phyloP scores from a whole-genome alignment of 2,888 invertebrate species.

The Cyclophora punctaria region DNA sequence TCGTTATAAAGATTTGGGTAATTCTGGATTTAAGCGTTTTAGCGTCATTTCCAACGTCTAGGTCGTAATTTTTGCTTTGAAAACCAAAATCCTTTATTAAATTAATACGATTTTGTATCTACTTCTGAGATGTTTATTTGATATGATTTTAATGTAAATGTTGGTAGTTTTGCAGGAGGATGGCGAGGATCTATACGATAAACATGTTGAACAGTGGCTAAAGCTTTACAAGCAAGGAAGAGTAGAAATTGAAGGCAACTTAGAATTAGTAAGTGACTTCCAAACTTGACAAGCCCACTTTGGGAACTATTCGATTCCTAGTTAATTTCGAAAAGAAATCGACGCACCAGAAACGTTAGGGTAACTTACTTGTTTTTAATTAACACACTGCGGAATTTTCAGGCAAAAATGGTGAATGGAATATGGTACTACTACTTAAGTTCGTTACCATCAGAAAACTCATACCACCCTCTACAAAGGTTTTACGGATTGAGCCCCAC shows the following conservation, averaged over 20 bases:
- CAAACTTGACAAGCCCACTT: neutral
- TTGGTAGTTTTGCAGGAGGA: conserved; percentile 63
- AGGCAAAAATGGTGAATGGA: conserved; percentile 70
- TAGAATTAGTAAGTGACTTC: conserved; percentile 52
- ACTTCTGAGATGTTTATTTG: neutral
- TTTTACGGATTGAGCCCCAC: conserved; percentile 76
- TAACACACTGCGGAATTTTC: conserved; percentile 20
- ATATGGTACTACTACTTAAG: conserved; percentile 76
- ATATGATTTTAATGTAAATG: neutral
- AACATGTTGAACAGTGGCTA: conserved; percentile 67
- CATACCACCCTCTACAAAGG: conserved; percentile 53
- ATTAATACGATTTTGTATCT: neutral
- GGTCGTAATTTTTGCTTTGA: neutral
- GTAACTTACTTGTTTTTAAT: neutral
- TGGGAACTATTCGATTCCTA: neutral
- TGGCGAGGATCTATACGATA: conserved; percentile 53
- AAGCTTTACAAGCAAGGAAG: conserved; percentile 63
- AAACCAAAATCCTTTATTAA: no score
- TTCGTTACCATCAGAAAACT: conserved; percentile 67
- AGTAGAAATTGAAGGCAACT: conserved; percentile 65
- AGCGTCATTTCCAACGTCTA: no score
- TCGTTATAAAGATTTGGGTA: no score
- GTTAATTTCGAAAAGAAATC: no score
- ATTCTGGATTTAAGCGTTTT: no score
- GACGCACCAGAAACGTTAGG: no score